Conservation (phyloP, 2,113 vertebrate genomes). For the Australoheros scitulus region DNA sequence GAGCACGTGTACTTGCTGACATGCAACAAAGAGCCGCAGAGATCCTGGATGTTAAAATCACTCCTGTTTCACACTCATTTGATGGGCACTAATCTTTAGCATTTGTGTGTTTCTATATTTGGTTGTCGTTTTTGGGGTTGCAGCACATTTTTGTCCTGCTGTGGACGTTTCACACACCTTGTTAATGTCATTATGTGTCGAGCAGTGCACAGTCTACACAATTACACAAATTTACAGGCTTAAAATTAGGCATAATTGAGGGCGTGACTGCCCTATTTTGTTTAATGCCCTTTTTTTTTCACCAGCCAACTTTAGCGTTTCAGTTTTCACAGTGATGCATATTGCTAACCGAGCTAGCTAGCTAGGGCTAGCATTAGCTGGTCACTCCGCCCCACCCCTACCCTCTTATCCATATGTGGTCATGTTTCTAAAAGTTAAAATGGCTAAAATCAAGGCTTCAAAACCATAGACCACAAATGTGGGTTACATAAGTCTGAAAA, state of each 20-base stretch:
- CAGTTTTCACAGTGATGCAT: not conserved
- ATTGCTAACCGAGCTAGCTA: not conserved
- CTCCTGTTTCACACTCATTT: not conserved
- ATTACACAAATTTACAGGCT: not conserved
- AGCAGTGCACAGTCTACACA: not conserved
- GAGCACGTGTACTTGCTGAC: constrained; percentile 3
- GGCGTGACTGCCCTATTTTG: not conserved
- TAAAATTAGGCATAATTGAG: not conserved
- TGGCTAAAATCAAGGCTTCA: not conserved
- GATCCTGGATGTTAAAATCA: not conserved
- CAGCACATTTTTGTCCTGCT: fast-evolving
- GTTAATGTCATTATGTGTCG: not conserved
- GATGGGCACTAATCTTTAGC: not conserved
- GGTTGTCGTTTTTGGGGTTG: not conserved
- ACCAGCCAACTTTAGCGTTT: not conserved
- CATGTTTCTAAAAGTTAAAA: not conserved
- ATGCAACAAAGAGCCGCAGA: not conserved
- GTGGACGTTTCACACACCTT: not conserved
- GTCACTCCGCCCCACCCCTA: not conserved
- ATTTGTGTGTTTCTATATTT: not conserved
- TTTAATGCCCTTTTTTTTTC: not conserved
- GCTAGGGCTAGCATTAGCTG: not conserved
- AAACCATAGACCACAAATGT: not conserved
- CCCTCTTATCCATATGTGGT: not conserved
- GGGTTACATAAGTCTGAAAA: not conserved